A percentile compares a stretch with the other conserved stretches of the same genome.
phyloP scores from a whole-genome alignment of 2,888 invertebrate genomes.

The Pocota personata region DNA sequence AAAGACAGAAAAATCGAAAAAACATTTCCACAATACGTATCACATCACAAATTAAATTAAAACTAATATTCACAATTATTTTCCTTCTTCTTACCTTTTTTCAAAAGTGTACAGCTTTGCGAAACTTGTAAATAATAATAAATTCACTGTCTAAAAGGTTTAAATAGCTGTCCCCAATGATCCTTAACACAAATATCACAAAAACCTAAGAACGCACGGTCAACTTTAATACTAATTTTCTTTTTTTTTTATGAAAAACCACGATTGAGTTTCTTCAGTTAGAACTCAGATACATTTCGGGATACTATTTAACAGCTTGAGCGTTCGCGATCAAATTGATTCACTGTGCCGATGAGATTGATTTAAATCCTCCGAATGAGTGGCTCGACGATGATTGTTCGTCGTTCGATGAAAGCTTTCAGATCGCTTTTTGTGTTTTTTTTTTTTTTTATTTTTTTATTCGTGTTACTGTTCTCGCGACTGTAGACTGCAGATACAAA shows the following conservation, averaged over 20 bases:
- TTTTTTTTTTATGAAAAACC: background rate
- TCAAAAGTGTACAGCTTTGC: background rate
- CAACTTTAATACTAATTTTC: background rate
- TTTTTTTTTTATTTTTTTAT: background rate
- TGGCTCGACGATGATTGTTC: background rate
- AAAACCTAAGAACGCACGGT: background rate
- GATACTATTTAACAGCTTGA: background rate
- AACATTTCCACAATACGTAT: background rate
- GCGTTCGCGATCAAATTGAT: slow-evolving; percentile 34
- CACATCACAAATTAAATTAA: background rate
- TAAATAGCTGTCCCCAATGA: background rate
- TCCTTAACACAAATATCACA: background rate
- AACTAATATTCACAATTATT: background rate
- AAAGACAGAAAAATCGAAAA: background rate
- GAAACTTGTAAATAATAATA: background rate
- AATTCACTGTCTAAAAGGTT: background rate
- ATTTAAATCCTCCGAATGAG: slow-evolving; percentile 33
- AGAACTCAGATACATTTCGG: background rate
- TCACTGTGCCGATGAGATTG: background rate
- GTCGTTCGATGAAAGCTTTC: slow-evolving; percentile 6
- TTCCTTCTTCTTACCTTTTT: background rate
- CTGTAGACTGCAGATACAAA: background rate
- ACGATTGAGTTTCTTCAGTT: background rate
- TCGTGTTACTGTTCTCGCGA: background rate
- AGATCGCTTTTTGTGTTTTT: background rate